phyloP scores from a whole-genome alignment of 2,888 invertebrate genomes.

The Pseudococcus jackbeardsleyi region DNA sequence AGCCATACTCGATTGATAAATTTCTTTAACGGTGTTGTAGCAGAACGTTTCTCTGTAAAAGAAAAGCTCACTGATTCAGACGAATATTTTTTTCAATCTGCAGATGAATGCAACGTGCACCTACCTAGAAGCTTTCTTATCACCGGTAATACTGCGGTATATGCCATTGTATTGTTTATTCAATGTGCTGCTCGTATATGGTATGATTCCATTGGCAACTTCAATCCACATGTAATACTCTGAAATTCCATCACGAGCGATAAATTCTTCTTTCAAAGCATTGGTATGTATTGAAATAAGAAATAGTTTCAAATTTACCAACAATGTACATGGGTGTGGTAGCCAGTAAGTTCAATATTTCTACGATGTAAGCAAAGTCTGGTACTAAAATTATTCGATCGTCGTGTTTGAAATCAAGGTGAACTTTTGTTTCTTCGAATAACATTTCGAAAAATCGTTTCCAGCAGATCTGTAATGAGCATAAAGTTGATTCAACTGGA shows the following conservation, averaged over 20 bases:
- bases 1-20: slow-evolving; percentile 42
- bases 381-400: slow-evolving; percentile 24
- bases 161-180: slow-evolving; percentile 1
- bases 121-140: not conserved
- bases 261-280: not conserved
- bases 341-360: slow-evolving; percentile 39
- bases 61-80: not conserved
- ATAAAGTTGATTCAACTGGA: too few species aligned
- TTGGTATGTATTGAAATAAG: not conserved
- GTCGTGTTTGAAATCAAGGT: not conserved
- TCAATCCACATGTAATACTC: slow-evolving; percentile 45
- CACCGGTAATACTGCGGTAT: slow-evolving; percentile 1
- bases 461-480: not conserved
- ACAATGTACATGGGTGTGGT: slow-evolving; percentile 30
- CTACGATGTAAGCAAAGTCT: slow-evolving; percentile 12
- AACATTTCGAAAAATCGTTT: slow-evolving; percentile 37
- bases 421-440: not conserved
- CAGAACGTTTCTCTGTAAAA: slow-evolving; percentile 34
- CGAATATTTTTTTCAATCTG: not conserved
- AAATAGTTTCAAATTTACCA: slow-evolving; percentile 12
- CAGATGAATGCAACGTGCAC: not conserved
- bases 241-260: not conserved
- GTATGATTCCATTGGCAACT: slow-evolving; percentile 36
- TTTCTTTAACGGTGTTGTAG: slow-evolving; percentile 1
- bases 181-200: slow-evolving; percentile 22